These are phyloP conservation scores for Brotula barbata DNA, from an alignment of 2,797 vertebrate genomes.

Conservation along the genomic window DNA sequence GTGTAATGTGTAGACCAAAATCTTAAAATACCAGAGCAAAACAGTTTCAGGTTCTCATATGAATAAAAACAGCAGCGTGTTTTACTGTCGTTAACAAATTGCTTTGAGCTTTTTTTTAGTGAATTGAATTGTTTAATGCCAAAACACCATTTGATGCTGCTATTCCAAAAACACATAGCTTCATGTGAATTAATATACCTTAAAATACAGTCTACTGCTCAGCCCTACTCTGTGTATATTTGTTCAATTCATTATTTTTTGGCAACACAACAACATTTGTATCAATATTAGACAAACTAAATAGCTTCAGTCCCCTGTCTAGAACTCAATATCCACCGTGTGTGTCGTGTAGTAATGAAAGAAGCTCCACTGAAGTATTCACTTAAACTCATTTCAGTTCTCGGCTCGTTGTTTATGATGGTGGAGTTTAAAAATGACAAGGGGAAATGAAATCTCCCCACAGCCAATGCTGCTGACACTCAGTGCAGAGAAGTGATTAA, in stretches of 20 bases:
- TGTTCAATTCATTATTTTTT: conserved; percentile 47
- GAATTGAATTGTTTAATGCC: too few species aligned
- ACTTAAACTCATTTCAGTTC: conserved; percentile 34
- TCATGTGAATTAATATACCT: too few species aligned
- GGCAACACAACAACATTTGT: conserved; percentile 23
- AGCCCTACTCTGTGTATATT: conserved; percentile 25
- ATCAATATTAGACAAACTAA: conserved; percentile 35
- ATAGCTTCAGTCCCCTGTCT: conserved; percentile 14
- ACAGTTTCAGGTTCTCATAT: too few species aligned
- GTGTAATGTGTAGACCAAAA: too few species aligned
- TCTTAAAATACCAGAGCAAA: too few species aligned
- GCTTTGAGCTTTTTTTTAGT: too few species aligned
- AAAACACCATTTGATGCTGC: too few species aligned
- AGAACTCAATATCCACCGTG: conserved; percentile 20
- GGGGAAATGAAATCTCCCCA: conserved; percentile 46
- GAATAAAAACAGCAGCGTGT: too few species aligned
- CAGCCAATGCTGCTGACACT: conserved; percentile 31
- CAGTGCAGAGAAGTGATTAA: conserved; percentile 62
- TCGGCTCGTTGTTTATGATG: conserved; percentile 40
- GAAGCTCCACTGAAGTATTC: conserved; percentile 35
- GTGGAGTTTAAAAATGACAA: conserved; percentile 39
- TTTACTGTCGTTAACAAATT: too few species aligned
- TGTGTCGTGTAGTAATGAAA: conserved; percentile 41
- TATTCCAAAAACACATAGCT: too few species aligned
- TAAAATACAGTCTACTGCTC: conserved; percentile 35